Base-by-base conservation (phyloP, 2,797 vertebrate species). In the Tenualosa thibaudeaui region DNA sequence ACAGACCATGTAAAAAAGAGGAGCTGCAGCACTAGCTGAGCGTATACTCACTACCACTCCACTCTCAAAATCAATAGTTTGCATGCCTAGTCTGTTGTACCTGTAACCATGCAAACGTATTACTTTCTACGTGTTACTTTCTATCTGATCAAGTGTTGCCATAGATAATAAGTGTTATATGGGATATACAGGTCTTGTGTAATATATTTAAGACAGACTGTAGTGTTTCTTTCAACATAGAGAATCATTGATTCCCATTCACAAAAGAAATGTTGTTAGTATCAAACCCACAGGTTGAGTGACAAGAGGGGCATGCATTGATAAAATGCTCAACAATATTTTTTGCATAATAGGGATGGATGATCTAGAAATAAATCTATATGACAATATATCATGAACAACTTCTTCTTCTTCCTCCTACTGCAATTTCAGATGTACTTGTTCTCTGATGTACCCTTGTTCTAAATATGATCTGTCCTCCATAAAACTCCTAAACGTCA, bases 1-100 rank as follows among this genome's bases (percentile, higher is more conserved):
- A 89, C 89, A 43, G 83, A 86, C 83, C 78, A 83, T 82, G 82
- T 86, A 85, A 60, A 60, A 51, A 75, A 68, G 17, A 71, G 68
- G 83, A 81, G 3, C 62, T 65, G 24, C 62, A 68, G 62, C 24
- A 15, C 26, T 37, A 3, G 3, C 65, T 71, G 5, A 68, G 62
- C 24, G 2, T 51, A 51, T 51, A 51, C 50, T 68, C 10, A 68
- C 26, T 37, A 71, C 5, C 65, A 37, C 65, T 62, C 5, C 65
- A 37, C 65, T 62, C 58, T 68, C 26, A 71, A 31, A 71, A 71
- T 71, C 65, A 37, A 40, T 17, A 71, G 12, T 37, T 37, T 71
- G 62, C 65, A 71, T 71, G 10, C 13, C 65, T 40, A 37, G 31
- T 71, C 65, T 71, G 65, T 15, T 26, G 50, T 2, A 12, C 50